Base-by-base conservation (phyloP, 2,888 invertebrate species). In the Scotopteryx bipunctaria region DNA sequence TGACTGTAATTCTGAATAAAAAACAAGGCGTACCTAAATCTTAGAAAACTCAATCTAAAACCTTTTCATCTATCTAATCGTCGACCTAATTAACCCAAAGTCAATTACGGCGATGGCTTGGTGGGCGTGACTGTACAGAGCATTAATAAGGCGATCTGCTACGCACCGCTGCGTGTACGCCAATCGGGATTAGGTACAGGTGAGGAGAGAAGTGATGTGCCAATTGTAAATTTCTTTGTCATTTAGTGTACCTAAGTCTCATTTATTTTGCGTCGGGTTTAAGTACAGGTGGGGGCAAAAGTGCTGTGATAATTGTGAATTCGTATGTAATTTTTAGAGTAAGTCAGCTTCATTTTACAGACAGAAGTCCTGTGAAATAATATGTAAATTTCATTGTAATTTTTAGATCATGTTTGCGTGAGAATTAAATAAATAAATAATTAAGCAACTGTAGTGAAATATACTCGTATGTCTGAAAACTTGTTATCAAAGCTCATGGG, bases 121-220 rank as follows among this genome's bases (percentile, higher is more conserved):
- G 55, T 56, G 45, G 57, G 55, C 52, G 58, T 52, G 15, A 48
- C 76, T 70, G 79, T 78, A 67, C 61, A 53, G 61, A 61, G 66
- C 65, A 71, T 74, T 83, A 81, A 81, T 81, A 76, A 78, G 76
- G 71, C 74, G 71, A 78, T 79, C 74, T 64, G 73, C 61, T 71
- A 71, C 73, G 76, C 71, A 63, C 64, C 66, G 59, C 63, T 73
- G 74, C 67, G 67, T 68, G 64, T 66, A 53, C 55, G 57, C 56
- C 31, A 43, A 58, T 55, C 55, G 49, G 46, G 43, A 55, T 54
- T 58, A 42, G 25, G 63, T 64, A 64, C 51, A 27, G 32, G 27
- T 36, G 31, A 4, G 9, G 6, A 50, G 31, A 48, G 32, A 67
- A 64, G 49, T 53, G 41, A 15, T 19, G 6, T 14, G 1, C 32